phyloP scores from a whole-genome alignment of 2,797 vertebrate species.

The Clarias platycephalus region DNA sequence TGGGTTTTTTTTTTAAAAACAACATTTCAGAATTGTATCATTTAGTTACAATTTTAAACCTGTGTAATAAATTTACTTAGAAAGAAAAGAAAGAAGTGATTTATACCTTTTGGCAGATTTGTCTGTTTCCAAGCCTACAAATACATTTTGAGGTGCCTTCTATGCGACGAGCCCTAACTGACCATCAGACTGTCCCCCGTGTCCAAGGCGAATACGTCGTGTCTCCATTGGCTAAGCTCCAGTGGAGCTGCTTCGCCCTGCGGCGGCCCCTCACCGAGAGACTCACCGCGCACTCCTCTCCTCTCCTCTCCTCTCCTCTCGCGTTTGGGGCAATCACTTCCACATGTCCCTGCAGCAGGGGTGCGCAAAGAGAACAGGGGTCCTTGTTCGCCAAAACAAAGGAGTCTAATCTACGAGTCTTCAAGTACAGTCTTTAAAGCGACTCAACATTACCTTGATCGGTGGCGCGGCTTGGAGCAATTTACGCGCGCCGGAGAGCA shows the following conservation, averaged over 20 bases:
- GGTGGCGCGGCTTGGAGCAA: conserved; percentile 27
- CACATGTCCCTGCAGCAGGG: conserved; percentile 89
- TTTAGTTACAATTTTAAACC: neutral
- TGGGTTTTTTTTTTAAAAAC: neutral
- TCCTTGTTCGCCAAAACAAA: conserved; percentile 77
- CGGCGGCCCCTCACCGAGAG: conserved; percentile 33
- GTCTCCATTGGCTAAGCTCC: conserved; percentile 42
- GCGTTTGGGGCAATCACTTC: conserved; percentile 85
- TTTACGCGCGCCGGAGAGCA: conserved; percentile 29
- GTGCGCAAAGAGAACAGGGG: conserved; percentile 68
- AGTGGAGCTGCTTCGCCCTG: conserved; percentile 35
- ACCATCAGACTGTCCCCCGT: conserved; percentile 41
- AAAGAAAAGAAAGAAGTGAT: neutral
- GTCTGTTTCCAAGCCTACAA: neutral
- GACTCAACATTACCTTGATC: conserved; percentile 31
- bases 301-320: conserved; percentile 65
- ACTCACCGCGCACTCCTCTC: conserved; percentile 57
- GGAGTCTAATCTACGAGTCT: conserved; percentile 58
- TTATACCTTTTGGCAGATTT: neutral
- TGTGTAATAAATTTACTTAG: neutral
- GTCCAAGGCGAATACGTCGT: conserved; percentile 56
- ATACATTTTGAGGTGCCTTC: neutral
- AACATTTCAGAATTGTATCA: neutral
- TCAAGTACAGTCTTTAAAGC: conserved; percentile 39
- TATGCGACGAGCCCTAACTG: neutral